These are phyloP conservation scores for Drosophila watanabei DNA, from an alignment of 1,140 invertebrate genomes.

Conservation along the genomic window DNA sequence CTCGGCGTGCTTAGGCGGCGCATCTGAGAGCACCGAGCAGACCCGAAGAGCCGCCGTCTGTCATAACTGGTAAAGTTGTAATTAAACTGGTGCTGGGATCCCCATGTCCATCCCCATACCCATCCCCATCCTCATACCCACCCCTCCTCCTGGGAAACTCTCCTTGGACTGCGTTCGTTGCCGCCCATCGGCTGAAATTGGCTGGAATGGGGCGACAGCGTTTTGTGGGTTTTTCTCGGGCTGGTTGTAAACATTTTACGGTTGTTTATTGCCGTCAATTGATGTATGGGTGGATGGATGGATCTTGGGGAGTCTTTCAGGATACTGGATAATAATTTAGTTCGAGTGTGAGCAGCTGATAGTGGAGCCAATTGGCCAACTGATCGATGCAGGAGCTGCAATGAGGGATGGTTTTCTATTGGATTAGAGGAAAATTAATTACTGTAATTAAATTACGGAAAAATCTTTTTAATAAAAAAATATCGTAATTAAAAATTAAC, in stretches of 20 bases:
- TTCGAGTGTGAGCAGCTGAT: conserved; percentile 14
- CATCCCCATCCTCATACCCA: neutral
- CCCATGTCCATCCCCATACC: neutral
- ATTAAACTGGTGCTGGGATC: conserved; percentile 68
- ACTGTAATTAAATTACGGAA: neutral
- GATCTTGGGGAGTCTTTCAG: conserved; percentile 4
- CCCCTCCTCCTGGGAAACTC: conserved; percentile 2
- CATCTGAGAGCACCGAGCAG: conserved; percentile 34
- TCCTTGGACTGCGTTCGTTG: conserved; percentile 50
- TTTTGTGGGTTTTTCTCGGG: conserved; percentile 72
- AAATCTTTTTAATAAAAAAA: neutral
- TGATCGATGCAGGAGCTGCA: conserved; percentile 1
- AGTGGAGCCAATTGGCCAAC: conserved; percentile 15
- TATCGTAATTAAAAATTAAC: neutral
- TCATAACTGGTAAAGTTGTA: conserved; percentile 80
- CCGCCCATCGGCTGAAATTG: conserved; percentile 60
- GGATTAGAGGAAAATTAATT: neutral
- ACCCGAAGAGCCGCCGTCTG: conserved; percentile 56
- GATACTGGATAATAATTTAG: conserved; percentile 13
- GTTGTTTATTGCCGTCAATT: conserved; percentile 73
- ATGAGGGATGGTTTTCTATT: neutral
- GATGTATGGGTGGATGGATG: conserved; percentile 64
- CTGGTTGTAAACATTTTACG: conserved; percentile 72
- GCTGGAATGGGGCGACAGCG: conserved; percentile 43
- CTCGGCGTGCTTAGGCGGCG: conserved; percentile 35